phyloP scores from a whole-genome alignment of 2,888 invertebrate genomes.

The Hesperia comma region DNA sequence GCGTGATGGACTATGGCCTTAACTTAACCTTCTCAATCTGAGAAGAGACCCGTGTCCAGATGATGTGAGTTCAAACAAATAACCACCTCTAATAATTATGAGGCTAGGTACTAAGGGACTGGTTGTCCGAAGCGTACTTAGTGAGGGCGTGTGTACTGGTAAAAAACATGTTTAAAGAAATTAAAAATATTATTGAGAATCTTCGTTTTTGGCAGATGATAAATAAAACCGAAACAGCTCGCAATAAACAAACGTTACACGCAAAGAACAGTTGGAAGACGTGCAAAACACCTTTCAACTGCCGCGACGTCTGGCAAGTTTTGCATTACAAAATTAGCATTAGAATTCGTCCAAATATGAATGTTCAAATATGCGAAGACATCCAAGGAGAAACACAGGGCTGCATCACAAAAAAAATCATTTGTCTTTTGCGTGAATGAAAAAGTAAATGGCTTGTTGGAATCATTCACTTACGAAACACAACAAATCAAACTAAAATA shows the following conservation, averaged over 20 bases:
- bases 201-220: slow-evolving; percentile 6
- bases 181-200: not conserved
- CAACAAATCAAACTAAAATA: too few species aligned
- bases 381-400: slow-evolving; percentile 3
- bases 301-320: slow-evolving; percentile 21
- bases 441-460: too few species aligned
- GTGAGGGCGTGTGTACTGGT: too few species aligned
- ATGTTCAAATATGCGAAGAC: slow-evolving; percentile 5
- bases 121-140: too few species aligned
- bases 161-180: not conserved
- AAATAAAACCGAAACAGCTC: not conserved
- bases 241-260: slow-evolving; percentile 5
- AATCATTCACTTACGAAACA: too few species aligned
- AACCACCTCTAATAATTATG: too few species aligned
- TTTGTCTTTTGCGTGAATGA: too few species aligned
- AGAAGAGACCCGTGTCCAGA: too few species aligned
- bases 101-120: too few species aligned
- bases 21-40: too few species aligned
- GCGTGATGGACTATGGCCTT: too few species aligned
- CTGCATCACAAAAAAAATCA: not conserved
- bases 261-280: slow-evolving; percentile 30
- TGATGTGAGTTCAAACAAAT: too few species aligned
- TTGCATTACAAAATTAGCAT: slow-evolving; percentile 16
- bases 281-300: slow-evolving; percentile 20
- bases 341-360: slow-evolving; percentile 23